phyloP scores from a whole-genome alignment of 2,797 vertebrate species.

The Lepilemur septentrionalis region DNA sequence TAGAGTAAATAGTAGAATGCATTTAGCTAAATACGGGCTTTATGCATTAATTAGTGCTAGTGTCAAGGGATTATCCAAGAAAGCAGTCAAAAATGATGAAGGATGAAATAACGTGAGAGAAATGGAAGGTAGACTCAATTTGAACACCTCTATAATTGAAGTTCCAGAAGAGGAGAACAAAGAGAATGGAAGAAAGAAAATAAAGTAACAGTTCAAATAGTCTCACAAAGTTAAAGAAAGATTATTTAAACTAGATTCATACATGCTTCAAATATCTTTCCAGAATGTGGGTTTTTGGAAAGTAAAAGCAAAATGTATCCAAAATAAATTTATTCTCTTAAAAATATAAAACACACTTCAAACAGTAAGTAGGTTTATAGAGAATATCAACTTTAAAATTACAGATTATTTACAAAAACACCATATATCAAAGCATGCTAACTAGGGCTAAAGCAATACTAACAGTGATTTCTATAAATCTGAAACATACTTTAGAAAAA shows the following conservation, averaged over 20 bases:
- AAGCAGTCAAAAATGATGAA: not conserved
- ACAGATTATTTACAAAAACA: not conserved
- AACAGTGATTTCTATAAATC: not conserved
- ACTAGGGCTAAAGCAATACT: not conserved
- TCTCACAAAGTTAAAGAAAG: not conserved
- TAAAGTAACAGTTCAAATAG: not conserved
- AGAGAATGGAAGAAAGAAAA: not conserved
- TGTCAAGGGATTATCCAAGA: not conserved
- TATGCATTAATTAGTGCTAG: not conserved
- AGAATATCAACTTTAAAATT: not conserved
- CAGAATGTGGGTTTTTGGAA: not conserved
- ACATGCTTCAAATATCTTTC: not conserved
- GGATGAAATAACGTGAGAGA: not conserved
- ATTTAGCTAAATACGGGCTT: not conserved
- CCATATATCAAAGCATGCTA: not conserved
- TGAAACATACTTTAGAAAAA: not conserved
- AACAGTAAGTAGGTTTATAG: not conserved
- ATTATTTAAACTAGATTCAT: not conserved
- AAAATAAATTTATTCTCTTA: not conserved
- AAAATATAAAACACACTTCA: not conserved
- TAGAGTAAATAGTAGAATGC: not conserved
- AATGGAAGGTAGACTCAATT: not conserved
- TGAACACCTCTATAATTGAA: not conserved
- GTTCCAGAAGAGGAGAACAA: not conserved
- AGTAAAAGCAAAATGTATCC: not conserved